Evolutionary conservation across 2,888 invertebrate species (phyloP).

Genomic region (Loripinus fragilis): DNA sequence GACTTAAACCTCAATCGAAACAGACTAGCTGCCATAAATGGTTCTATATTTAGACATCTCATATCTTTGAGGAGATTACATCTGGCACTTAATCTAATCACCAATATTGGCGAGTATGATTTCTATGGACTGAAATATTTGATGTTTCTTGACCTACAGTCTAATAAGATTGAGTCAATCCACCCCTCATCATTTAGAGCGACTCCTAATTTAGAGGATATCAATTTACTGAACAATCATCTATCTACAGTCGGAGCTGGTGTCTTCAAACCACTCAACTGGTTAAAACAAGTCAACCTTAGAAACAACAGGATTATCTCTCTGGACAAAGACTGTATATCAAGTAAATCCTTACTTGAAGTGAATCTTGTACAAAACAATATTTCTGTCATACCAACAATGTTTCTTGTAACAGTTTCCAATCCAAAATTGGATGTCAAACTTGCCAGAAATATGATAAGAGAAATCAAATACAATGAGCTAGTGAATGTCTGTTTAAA

Average conservation of each 20-base stretch:
- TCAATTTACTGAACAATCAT: slow-evolving; percentile 50
- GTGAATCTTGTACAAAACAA: slow-evolving; percentile 64
- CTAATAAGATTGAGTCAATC: slow-evolving; percentile 54
- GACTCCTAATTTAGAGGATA: slow-evolving; percentile 31
- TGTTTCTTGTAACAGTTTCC: slow-evolving; percentile 52
- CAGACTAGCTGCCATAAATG: slow-evolving; percentile 37
- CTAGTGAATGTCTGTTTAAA: slow-evolving; percentile 49
- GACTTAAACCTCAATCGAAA: slow-evolving; percentile 60
- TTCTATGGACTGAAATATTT: slow-evolving; percentile 57
- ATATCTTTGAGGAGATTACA: slow-evolving; percentile 51
- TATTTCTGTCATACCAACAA: slow-evolving; percentile 54
- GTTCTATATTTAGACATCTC: slow-evolving; percentile 53
- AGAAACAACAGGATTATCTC: slow-evolving; percentile 51
- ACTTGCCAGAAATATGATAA: slow-evolving; percentile 59
- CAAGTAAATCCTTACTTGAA: slow-evolving; percentile 50
- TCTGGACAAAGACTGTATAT: slow-evolving; percentile 50
- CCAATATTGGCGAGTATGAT: slow-evolving; percentile 28
- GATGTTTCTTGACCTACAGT: slow-evolving; percentile 34
- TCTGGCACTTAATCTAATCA: slow-evolving; percentile 50
- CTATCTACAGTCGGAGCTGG: slow-evolving; percentile 47
- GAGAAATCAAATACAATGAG: slow-evolving; percentile 34
- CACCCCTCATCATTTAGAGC: slow-evolving; percentile 44
- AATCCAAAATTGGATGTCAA: slow-evolving; percentile 41
- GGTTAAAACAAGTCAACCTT: slow-evolving; percentile 56
- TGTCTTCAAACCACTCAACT: slow-evolving; percentile 58